A percentile compares a stretch with the other conserved stretches of the same genome.
Conservation (phyloP, 2,113 vertebrate genomes). For the Takifugu bimaculatus region DNA sequence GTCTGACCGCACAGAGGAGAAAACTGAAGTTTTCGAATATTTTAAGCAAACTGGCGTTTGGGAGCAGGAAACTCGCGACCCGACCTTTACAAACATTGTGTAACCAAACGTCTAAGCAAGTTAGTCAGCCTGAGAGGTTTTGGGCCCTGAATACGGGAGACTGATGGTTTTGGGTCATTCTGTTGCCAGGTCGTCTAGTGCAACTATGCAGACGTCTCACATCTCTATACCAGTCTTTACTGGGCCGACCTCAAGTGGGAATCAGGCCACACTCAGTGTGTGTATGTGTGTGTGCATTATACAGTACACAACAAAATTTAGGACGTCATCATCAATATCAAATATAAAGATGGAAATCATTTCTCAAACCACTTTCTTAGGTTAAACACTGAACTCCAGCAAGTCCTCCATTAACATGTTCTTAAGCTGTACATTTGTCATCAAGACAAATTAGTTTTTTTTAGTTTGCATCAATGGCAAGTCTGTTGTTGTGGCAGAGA, state of each 20-base stretch:
- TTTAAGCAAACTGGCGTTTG: slow-evolving; percentile 1
- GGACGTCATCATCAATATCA: no score
- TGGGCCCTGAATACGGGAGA: slow-evolving; percentile 14
- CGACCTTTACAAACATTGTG: slow-evolving; percentile 31
- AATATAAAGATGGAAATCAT: no score
- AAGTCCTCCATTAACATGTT: no score
- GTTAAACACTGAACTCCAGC: no score
- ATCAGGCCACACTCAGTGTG: slow-evolving; percentile 30
- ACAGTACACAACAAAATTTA: no score
- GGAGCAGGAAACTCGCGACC: not conserved
- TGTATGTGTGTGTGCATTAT: not conserved
- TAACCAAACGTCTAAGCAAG: slow-evolving; percentile 26
- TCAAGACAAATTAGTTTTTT: no score
- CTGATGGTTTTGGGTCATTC: slow-evolving; percentile 45
- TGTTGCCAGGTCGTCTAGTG: slow-evolving; percentile 47
- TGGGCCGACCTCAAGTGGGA: slow-evolving; percentile 23
- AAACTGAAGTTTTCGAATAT: not conserved
- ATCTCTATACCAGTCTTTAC: slow-evolving; percentile 48
- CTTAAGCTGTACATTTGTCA: no score
- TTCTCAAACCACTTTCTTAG: no score
- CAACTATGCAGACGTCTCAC: slow-evolving; percentile 50
- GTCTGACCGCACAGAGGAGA: not conserved
- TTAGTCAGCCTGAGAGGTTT: slow-evolving; percentile 17
- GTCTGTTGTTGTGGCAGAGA: not conserved
- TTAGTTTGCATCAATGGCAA: not conserved